phyloP scores from a whole-genome alignment of 2,888 invertebrate species.

The Keiferia lycopersicella region DNA sequence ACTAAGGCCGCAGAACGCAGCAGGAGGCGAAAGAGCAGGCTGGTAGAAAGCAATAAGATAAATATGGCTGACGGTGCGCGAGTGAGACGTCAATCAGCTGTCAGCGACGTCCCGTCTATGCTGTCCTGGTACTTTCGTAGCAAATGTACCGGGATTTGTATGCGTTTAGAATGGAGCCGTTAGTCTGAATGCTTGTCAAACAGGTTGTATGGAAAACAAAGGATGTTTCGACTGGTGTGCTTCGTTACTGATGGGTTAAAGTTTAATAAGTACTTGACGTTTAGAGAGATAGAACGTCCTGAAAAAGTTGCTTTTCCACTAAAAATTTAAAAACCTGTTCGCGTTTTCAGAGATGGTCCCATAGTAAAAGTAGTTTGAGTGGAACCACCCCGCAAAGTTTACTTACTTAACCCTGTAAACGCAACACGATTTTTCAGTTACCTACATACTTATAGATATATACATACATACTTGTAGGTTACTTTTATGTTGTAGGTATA shows the following conservation, averaged over 20 bases:
- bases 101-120: slow-evolving; percentile 72
- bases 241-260: neutral
- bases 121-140: slow-evolving; percentile 68
- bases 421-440: no score
- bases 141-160: slow-evolving; percentile 63
- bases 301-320: no score
- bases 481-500: no score
- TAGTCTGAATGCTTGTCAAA: slow-evolving; percentile 16
- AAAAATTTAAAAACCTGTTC: no score
- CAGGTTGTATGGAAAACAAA: slow-evolving; percentile 22
- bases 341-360: no score
- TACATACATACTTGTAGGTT: no score
- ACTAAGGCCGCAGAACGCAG: neutral
- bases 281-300: no score
- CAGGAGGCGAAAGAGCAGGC: slow-evolving; percentile 31
- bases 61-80: slow-evolving; percentile 71
- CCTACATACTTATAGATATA: no score
- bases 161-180: slow-evolving; percentile 42
- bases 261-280: neutral
- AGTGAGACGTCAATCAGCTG: slow-evolving; percentile 81
- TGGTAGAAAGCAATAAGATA: slow-evolving; percentile 66
- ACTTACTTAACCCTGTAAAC: no score
- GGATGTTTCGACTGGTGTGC: neutral
- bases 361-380: no score
- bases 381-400: no score